Percentiles rank a stretch among this genome's conserved stretches.
These are phyloP conservation scores for Sakesphorus luctuosus DNA, from an alignment of 2,113 vertebrate genomes.

Conservation along the genomic window DNA sequence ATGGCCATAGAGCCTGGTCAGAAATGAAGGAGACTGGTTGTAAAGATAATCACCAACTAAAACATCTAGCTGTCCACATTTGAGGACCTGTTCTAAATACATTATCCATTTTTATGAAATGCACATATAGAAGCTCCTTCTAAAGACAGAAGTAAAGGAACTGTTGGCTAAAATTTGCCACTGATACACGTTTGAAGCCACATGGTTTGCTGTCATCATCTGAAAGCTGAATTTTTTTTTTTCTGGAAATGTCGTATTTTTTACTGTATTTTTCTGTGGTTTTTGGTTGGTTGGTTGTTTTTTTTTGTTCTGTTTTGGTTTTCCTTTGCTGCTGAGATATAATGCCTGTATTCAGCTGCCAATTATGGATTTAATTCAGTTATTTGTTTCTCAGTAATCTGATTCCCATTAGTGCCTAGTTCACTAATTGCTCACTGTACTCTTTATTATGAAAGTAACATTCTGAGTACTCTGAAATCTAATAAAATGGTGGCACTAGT, in stretches of 20 bases:
- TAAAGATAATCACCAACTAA: neutral
- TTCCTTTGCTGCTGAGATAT: neutral
- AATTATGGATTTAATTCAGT: neutral
- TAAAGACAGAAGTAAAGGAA: neutral
- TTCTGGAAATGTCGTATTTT: neutral
- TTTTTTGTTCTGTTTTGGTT: neutral
- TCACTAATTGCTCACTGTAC: neutral
- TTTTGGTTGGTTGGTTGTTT: neutral
- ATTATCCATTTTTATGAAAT: neutral
- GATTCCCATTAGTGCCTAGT: neutral
- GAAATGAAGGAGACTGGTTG: neutral
- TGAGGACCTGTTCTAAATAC: neutral
- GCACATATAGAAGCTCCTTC: neutral
- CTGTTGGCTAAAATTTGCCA: neutral
- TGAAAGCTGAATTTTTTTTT: neutral
- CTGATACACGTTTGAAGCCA: neutral
- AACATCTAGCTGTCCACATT: neutral
- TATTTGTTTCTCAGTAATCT: constrained; percentile 36
- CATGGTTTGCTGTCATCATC: neutral
- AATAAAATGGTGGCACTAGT: neutral
- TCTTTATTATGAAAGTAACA: neutral
- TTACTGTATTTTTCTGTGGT: neutral
- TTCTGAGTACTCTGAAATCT: neutral
- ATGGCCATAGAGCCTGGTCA: neutral
- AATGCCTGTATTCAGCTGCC: neutral